phyloP scores from a whole-genome alignment of 2,888 invertebrate genomes.

The Gymnoscelis rufifasciata region DNA sequence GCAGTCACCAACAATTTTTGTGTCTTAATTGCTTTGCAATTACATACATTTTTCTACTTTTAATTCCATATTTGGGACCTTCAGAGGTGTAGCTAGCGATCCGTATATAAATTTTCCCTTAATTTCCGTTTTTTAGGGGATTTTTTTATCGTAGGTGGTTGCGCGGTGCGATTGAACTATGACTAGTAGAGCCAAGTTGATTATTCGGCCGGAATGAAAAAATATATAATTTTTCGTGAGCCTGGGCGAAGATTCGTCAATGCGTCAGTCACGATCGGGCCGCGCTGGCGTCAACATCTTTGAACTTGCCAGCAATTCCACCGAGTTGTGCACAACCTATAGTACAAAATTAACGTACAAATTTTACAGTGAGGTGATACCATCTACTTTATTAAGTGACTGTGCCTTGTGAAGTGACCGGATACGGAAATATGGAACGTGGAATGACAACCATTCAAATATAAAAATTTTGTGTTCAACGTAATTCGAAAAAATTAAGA shows the following conservation, averaged over 20 bases:
- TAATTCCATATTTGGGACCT: slow-evolving; percentile 34
- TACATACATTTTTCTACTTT: slow-evolving; percentile 39
- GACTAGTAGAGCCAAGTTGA: slow-evolving; percentile 70
- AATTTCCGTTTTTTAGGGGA: slow-evolving; percentile 39
- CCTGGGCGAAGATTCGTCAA: slow-evolving; percentile 71
- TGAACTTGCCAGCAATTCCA: slow-evolving; percentile 52
- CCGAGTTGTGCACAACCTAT: slow-evolving; percentile 71
- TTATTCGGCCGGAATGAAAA: slow-evolving; percentile 73
- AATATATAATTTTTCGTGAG: slow-evolving; percentile 73
- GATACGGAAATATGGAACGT: slow-evolving; percentile 46
- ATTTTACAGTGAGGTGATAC: slow-evolving; percentile 71
- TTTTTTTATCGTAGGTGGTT: slow-evolving; percentile 35
- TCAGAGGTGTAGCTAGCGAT: slow-evolving; percentile 21
- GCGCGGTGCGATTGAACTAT: slow-evolving; percentile 70
- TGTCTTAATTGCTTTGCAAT: slow-evolving; percentile 59
- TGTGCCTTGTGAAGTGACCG: slow-evolving; percentile 62
- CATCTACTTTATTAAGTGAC: slow-evolving; percentile 55
- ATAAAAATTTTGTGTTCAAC: slow-evolving; percentile 42
- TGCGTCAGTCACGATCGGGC: slow-evolving; percentile 72
- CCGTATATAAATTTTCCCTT: slow-evolving; percentile 38
- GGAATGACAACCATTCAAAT: slow-evolving; percentile 38
- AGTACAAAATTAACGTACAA: slow-evolving; percentile 75
- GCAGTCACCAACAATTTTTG: slow-evolving; percentile 51
- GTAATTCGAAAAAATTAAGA: slow-evolving; percentile 46
- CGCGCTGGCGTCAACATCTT: slow-evolving; percentile 66